Conservation (phyloP, 1,140 invertebrate genomes). For the Aporrectodea caliginosa region DNA sequence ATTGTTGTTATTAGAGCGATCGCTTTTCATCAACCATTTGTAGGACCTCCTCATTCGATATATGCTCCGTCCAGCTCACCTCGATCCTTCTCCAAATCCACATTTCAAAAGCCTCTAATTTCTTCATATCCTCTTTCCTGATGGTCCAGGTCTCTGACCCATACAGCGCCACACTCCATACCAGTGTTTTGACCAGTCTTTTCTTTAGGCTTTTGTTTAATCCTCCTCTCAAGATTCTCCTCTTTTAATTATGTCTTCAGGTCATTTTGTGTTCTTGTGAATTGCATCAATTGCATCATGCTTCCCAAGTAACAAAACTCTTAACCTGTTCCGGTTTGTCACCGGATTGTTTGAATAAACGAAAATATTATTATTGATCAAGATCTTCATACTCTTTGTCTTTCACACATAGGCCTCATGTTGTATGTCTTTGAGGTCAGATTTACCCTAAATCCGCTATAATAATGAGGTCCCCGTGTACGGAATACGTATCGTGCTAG, state of each 20-base stretch:
- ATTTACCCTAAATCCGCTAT: no score
- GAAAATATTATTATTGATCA: no score
- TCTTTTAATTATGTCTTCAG: background rate
- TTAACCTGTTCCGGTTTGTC: no score
- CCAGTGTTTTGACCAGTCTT: background rate
- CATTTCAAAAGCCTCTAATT: background rate
- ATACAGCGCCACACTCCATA: background rate
- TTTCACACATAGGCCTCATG: no score
- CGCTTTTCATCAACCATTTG: background rate
- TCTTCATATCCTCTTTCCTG: background rate
- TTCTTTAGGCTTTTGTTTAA: background rate
- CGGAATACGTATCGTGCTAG: no score
- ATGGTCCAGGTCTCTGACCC: background rate
- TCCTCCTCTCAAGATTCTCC: background rate
- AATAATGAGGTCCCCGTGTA: no score
- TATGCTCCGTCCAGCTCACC: background rate
- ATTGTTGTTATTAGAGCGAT: background rate
- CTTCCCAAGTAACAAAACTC: no score
- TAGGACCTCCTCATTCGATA: background rate
- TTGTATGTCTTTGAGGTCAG: no score
- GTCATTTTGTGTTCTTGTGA: background rate
- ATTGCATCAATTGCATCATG: background rate
- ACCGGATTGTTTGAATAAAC: no score
- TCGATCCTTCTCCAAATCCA: background rate
- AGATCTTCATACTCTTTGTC: no score